Percentiles rank a stretch among this genome's conserved stretches.
Conservation (phyloP, 2,888 invertebrate species). For the Mycalesis mineus region DNA sequence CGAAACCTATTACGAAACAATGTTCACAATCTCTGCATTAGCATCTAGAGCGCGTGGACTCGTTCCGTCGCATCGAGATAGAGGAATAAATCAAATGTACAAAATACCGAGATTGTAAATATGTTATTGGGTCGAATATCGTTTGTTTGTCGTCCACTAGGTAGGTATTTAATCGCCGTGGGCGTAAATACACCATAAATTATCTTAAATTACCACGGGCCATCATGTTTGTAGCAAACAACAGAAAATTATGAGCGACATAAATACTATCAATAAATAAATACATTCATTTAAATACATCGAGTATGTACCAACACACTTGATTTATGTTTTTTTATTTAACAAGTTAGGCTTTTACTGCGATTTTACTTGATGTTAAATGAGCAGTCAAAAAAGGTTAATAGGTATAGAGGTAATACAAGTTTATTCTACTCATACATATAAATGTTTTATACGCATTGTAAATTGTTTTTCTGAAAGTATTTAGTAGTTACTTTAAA, state of each 20-base stretch:
- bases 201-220: constrained; percentile 10
- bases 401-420: too few species aligned
- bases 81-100: background rate
- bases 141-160: constrained; percentile 11
- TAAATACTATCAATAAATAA: too few species aligned
- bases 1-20: background rate
- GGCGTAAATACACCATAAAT: constrained; percentile 19
- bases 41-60: background rate
- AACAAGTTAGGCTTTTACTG: too few species aligned
- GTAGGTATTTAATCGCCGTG: constrained; percentile 6
- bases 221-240: constrained; percentile 12
- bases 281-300: too few species aligned
- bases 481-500: too few species aligned
- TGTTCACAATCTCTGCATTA: background rate
- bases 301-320: too few species aligned
- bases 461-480: too few species aligned
- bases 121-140: constrained; percentile 17
- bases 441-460: too few species aligned
- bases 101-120: background rate
- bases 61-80: background rate
- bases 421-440: too few species aligned
- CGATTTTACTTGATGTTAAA: too few species aligned
- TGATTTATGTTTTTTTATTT: too few species aligned
- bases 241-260: background rate
- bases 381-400: too few species aligned